phyloP scores from a whole-genome alignment of 2,797 vertebrate species.

The Phoxinus dragarum region DNA sequence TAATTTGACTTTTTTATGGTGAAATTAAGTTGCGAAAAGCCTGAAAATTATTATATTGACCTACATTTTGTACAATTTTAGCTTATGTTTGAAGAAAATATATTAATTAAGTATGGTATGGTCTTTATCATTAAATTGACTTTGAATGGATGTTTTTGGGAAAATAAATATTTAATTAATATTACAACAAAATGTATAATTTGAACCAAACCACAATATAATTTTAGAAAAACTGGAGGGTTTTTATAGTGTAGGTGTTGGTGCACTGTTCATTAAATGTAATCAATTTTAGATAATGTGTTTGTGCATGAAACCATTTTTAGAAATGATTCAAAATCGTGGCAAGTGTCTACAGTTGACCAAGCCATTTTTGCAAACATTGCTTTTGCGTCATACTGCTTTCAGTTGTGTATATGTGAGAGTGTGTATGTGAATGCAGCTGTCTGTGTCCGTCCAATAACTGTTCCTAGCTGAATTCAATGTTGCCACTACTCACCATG shows the following conservation, averaged over 20 bases:
- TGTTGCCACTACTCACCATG: constrained; percentile 33
- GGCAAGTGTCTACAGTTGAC: background rate
- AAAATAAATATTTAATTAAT: background rate
- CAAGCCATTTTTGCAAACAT: background rate
- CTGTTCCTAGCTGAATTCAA: constrained; percentile 32
- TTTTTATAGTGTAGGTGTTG: background rate
- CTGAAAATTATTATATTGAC: background rate
- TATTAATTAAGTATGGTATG: background rate
- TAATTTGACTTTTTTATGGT: background rate
- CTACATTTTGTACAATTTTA: background rate
- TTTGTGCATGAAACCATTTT: background rate
- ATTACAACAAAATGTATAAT: background rate
- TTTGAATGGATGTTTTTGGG: background rate
- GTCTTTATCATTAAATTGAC: background rate
- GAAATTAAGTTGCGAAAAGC: background rate
- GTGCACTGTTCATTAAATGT: background rate
- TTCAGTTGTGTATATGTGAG: background rate
- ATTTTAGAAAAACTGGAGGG: background rate
- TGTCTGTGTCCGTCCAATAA: constrained; percentile 25
- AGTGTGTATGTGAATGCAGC: constrained; percentile 23
- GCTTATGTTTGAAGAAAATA: background rate
- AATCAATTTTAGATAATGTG: background rate
- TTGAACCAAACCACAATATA: background rate
- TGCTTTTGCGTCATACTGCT: constrained; percentile 13
- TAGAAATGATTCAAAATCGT: background rate